Evolutionary conservation across 2,113 vertebrate genomes (phyloP).

Genomic region (Syngnathus typhle): DNA sequence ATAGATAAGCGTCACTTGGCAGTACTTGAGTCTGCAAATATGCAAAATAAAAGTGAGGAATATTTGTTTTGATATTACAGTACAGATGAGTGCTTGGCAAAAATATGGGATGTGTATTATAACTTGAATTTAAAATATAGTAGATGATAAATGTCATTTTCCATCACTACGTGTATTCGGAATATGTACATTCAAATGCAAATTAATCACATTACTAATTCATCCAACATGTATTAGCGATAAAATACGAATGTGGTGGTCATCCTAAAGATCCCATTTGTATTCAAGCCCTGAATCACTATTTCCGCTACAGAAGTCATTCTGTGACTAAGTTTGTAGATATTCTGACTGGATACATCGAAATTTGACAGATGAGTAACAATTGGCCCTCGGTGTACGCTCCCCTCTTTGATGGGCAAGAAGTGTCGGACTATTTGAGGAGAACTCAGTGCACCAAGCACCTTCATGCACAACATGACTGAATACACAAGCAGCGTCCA

Average conservation of each 20-base stretch:
- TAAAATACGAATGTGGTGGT: slow-evolving; percentile 13
- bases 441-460: slow-evolving; percentile 42
- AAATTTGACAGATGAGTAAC: neutral
- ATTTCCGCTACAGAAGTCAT: neutral
- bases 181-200: neutral
- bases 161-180: neutral
- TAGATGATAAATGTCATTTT: too few species aligned
- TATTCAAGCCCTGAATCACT: neutral
- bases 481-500: slow-evolving; percentile 45
- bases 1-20: too few species aligned
- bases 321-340: neutral
- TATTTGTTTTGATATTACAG: too few species aligned
- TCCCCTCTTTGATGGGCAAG: slow-evolving; percentile 21
- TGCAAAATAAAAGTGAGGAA: too few species aligned
- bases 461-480: slow-evolving; percentile 49
- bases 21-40: too few species aligned
- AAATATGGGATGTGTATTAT: too few species aligned
- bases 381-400: slow-evolving; percentile 17
- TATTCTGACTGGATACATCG: neutral
- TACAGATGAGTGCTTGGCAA: too few species aligned
- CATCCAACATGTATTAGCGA: neutral
- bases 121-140: too few species aligned
- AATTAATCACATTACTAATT: neutral
- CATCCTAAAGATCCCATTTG: slow-evolving; percentile 18
- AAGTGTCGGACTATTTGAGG: slow-evolving; percentile 8